These are phyloP conservation scores for Colostygia pectinataria DNA, from an alignment of 2,888 invertebrate species.

Conservation along the genomic window DNA sequence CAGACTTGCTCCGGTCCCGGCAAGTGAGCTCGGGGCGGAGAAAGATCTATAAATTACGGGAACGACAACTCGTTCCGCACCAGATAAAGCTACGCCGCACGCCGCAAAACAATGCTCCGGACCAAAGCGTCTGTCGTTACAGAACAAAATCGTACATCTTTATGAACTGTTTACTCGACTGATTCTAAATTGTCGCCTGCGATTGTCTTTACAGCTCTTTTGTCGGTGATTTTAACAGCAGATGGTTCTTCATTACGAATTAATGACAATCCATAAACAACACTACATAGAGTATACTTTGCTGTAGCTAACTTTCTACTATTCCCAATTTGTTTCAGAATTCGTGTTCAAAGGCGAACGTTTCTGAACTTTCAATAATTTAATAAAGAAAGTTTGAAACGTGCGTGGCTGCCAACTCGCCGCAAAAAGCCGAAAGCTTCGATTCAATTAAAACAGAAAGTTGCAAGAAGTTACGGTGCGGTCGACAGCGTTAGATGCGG, in stretches of 20 bases:
- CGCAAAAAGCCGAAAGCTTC: slow-evolving; percentile 82
- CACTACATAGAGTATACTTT: slow-evolving; percentile 51
- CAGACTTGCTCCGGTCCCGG: slow-evolving; percentile 45
- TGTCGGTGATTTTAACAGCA: slow-evolving; percentile 41
- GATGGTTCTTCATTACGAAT: slow-evolving; percentile 37
- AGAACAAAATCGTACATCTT: slow-evolving; percentile 68
- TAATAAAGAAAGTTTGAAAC: slow-evolving; percentile 82
- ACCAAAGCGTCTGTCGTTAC: slow-evolving; percentile 73
- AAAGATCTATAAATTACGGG: slow-evolving; percentile 78
- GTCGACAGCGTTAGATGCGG: slow-evolving; percentile 53
- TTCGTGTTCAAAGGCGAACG: slow-evolving; percentile 77
- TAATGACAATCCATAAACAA: slow-evolving; percentile 37
- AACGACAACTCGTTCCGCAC: slow-evolving; percentile 79
- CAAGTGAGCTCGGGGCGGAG: slow-evolving; percentile 63
- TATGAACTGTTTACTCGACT: slow-evolving; percentile 70
- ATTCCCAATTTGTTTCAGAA: slow-evolving; percentile 70
- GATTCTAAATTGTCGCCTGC: slow-evolving; percentile 55
- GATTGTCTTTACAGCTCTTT: slow-evolving; percentile 50
- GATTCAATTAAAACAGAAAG: slow-evolving; percentile 82
- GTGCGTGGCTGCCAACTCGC: slow-evolving; percentile 80
- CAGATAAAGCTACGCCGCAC: slow-evolving; percentile 77
- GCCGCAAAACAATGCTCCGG: slow-evolving; percentile 77
- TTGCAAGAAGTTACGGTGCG: slow-evolving; percentile 73
- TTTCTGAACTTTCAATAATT: slow-evolving; percentile 81
- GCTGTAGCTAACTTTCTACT: slow-evolving; percentile 58